A percentile compares a stretch with the other conserved stretches of the same genome.
These are phyloP conservation scores for Polymixis flavicincta DNA, from an alignment of 2,888 invertebrate species.

Conservation along the genomic window DNA sequence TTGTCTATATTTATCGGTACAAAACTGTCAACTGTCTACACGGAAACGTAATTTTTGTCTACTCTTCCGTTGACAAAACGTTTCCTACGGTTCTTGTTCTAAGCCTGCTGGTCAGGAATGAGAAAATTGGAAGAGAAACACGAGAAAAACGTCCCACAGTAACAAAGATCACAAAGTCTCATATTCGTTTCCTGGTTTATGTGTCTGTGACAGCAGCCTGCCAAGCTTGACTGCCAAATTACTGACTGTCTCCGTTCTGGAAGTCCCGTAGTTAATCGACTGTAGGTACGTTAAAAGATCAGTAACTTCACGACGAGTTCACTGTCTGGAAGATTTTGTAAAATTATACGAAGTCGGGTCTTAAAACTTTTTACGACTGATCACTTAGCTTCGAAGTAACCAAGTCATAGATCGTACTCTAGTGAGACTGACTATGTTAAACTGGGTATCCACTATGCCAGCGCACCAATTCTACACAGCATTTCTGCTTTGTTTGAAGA, in stretches of 20 bases:
- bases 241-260: slow-evolving; percentile 26
- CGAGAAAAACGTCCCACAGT: not conserved
- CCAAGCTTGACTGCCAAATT: slow-evolving; percentile 49
- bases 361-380: slow-evolving; percentile 41
- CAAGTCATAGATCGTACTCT: slow-evolving; percentile 9
- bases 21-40: too few relatives aligned
- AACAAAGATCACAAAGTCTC: slow-evolving; percentile 18
- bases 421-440: not conserved
- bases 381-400: slow-evolving; percentile 13
- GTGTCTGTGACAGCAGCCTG: slow-evolving; percentile 31
- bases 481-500: not conserved
- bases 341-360: slow-evolving; percentile 20
- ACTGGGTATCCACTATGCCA: not conserved
- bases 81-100: too few relatives aligned
- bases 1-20: too few relatives aligned
- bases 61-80: too few relatives aligned
- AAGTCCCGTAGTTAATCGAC: not conserved
- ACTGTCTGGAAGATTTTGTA: slow-evolving; percentile 2
- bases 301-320: slow-evolving; percentile 12
- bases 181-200: slow-evolving; percentile 43
- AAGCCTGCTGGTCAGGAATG: too few relatives aligned
- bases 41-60: too few relatives aligned
- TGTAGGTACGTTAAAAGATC: slow-evolving; percentile 8
- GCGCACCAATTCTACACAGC: not conserved
- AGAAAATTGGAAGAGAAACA: slow-evolving; percentile 12